Evolutionary conservation across 2,797 vertebrate species (phyloP).

Genomic region (Pseudocheirus occidentalis): DNA sequence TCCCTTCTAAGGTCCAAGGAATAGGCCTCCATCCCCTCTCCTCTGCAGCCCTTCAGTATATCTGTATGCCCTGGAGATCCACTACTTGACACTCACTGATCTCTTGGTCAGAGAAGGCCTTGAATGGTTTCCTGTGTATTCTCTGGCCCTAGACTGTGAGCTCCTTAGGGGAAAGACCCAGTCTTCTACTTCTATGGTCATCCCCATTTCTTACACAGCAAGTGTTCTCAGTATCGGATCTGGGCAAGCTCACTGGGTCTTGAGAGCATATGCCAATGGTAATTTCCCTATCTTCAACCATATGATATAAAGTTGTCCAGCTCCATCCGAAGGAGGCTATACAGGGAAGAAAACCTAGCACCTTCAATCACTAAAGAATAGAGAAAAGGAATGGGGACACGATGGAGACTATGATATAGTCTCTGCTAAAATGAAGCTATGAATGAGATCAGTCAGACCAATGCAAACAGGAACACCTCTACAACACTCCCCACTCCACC

Average conservation of each 20-base stretch:
- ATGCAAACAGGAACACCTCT: background rate
- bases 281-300: background rate
- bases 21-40: background rate
- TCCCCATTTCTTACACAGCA: background rate
- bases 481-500: background rate
- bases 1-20: background rate
- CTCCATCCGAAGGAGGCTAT: background rate
- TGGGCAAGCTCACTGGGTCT: background rate
- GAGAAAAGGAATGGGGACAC: background rate
- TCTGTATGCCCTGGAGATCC: background rate
- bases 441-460: background rate
- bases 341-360: background rate
- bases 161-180: background rate
- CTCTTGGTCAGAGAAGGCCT: background rate
- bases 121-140: background rate
- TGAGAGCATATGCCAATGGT: background rate
- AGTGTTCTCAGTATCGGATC: background rate
- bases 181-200: background rate
- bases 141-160: background rate
- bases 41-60: background rate
- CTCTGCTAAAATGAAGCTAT: background rate
- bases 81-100: background rate
- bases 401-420: background rate
- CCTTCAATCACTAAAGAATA: background rate
- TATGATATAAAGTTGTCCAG: background rate